Base-by-base conservation (phyloP, 2,888 invertebrate species). In the Dicyrtomina minuta region DNA sequence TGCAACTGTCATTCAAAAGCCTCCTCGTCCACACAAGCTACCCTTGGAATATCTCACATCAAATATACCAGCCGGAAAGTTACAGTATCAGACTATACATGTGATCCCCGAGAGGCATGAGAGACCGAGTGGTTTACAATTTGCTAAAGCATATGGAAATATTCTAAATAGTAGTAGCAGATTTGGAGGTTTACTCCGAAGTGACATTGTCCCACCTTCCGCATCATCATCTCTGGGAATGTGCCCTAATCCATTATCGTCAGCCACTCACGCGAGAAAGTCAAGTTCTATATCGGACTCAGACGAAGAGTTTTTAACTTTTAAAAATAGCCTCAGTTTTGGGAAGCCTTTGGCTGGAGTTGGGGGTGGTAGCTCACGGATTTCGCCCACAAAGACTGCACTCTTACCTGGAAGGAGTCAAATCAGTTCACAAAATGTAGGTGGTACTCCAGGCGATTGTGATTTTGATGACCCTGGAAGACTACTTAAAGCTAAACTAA, bases 401-500 rank as follows among this genome's bases (percentile, higher is more conserved):
- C n/a, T n/a, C n/a, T n/a, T n/a, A n/a, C n/a, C n/a, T n/a, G n/a
- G n/a, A n/a, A n/a, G n/a, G n/a, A n/a, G n/a, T n/a, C 33, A 27
- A 15, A 12, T 46, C 13, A 8, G 24, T 13, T 8, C 17, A 46
- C 62, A 46, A 12, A 12, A 2, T 3, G 10, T 26, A 15, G n/a
- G 33, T 51, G 26, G 49, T 6, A 39, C 71, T 12, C 46, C 58
- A 17, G 26, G 44, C n/a, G n/a, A n/a, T n/a, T n/a, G n/a, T n/a
- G 24, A 56, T 22, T 43, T 56, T 66, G 77, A 78, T 64, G 76
- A 78, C 43, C 78, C 78, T 0, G 72, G 76, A 41, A 65, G 70
- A 13, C 58, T 78, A 2, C 67, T 78, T 0, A 74, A 75, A 56
- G 75, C 78, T 5, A 76, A 76, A 41, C 51, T 78, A 65, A 77